Evolutionary conservation across 2,113 vertebrate genomes (phyloP).

Genomic region (Lophochroa leadbeateri): DNA sequence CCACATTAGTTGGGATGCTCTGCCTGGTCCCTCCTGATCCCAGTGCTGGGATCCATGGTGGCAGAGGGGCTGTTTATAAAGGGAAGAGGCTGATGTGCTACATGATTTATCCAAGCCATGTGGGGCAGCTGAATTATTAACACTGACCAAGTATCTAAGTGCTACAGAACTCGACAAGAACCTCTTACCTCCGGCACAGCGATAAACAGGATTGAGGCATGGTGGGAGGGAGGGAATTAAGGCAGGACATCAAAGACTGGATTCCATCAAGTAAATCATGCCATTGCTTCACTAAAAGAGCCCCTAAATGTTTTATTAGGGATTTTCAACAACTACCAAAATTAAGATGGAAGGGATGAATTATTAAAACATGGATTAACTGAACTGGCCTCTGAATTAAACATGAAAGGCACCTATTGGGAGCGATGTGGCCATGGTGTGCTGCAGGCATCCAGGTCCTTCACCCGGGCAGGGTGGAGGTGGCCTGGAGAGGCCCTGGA

Average conservation of each 20-base stretch:
- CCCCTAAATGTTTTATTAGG: constrained; percentile 79
- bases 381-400: constrained; percentile 75
- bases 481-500: neutral
- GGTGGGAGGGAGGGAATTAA: constrained; percentile 41
- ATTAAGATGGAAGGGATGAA: constrained; percentile 77
- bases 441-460: neutral
- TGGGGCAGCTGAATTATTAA: neutral
- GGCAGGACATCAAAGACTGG: constrained; percentile 58
- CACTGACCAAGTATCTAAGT: neutral
- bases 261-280: constrained; percentile 71
- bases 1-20: neutral
- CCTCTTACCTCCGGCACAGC: constrained; percentile 5
- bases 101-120: neutral
- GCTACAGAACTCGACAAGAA: neutral
- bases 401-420: constrained; percentile 39
- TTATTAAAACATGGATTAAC: constrained; percentile 77
- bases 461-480: neutral
- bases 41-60: rapidly evolving
- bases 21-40: neutral
- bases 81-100: neutral
- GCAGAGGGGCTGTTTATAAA: neutral
- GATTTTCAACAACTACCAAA: constrained; percentile 78
- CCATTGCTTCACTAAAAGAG: constrained; percentile 55
- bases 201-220: constrained; percentile 14
- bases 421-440: neutral